Evolutionary conservation across 2,888 invertebrate genomes (phyloP).

Genomic region (Ectemnius continuus): DNA sequence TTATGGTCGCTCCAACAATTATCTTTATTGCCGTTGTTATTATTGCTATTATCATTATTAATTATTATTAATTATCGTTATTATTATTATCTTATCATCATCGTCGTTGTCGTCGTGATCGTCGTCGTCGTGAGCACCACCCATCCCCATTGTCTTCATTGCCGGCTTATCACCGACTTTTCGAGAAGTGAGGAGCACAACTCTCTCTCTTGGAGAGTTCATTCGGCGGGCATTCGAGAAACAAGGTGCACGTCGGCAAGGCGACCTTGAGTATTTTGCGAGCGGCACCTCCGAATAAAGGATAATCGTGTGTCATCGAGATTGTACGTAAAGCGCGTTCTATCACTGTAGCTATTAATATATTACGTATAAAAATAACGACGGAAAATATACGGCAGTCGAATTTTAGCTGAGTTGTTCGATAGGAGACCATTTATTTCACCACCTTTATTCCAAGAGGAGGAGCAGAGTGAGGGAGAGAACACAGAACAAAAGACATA

Average conservation of each 20-base stretch:
- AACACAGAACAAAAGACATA: neutral
- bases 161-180: neutral
- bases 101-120: neutral
- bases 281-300: slow-evolving; percentile 6
- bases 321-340: slow-evolving; percentile 7
- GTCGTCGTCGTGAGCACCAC: neutral
- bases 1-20: neutral
- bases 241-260: neutral
- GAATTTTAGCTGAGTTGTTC: neutral
- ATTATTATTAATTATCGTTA: slow-evolving; percentile 7
- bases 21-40: slow-evolving; percentile 6
- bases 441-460: neutral
- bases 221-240: slow-evolving; percentile 5
- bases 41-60: slow-evolving; percentile 1
- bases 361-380: slow-evolving; percentile 6
- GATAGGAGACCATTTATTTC: neutral
- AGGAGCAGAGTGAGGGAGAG: neutral
- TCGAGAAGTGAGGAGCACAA: neutral
- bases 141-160: neutral
- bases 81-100: slow-evolving; percentile 1
- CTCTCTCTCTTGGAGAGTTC: neutral
- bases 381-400: slow-evolving; percentile 9
- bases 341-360: slow-evolving; percentile 10
- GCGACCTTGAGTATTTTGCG: neutral
- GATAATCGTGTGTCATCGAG: slow-evolving; percentile 9